Percentiles rank a stretch among this genome's conserved stretches.
These are phyloP conservation scores for Lamprologus speciosus DNA, from an alignment of 2,113 vertebrate species.

Conservation along the genomic window DNA sequence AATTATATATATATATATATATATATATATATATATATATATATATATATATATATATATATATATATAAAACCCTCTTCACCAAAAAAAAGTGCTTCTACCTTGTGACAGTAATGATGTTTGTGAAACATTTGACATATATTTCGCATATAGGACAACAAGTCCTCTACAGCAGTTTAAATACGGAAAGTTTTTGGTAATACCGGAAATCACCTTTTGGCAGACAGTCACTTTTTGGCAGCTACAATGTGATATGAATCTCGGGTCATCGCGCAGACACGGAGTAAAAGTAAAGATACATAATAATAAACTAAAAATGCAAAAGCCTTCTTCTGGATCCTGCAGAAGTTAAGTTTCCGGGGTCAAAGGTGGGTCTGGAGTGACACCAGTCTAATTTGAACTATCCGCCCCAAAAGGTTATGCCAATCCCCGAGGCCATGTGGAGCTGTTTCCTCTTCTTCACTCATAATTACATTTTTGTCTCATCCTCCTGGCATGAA, in stretches of 20 bases:
- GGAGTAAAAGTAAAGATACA: neutral
- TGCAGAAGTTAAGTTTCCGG: constrained; percentile 14
- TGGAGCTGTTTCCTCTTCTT: constrained; percentile 48
- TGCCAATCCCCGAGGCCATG: constrained; percentile 39
- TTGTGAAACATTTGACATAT: neutral
- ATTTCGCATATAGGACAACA: neutral
- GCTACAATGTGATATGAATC: neutral
- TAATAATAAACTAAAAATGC: neutral
- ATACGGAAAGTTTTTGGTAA: neutral
- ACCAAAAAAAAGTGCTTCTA: neutral
- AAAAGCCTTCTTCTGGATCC: neutral
- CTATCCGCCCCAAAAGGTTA: constrained; percentile 47
- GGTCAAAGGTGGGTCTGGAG: constrained; percentile 45
- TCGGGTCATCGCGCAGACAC: neutral
- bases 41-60: neutral
- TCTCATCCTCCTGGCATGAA: constrained; percentile 47
- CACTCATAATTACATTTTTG: constrained; percentile 50
- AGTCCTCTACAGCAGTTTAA: neutral
- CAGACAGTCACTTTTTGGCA: neutral
- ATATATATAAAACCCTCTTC: neutral
- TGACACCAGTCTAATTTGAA: constrained; percentile 62
- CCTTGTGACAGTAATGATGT: neutral
- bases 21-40: neutral
- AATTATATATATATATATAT: neutral
- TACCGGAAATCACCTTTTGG: neutral